Conservation (phyloP, 2,888 invertebrate genomes). For the Papilio gigon region DNA sequence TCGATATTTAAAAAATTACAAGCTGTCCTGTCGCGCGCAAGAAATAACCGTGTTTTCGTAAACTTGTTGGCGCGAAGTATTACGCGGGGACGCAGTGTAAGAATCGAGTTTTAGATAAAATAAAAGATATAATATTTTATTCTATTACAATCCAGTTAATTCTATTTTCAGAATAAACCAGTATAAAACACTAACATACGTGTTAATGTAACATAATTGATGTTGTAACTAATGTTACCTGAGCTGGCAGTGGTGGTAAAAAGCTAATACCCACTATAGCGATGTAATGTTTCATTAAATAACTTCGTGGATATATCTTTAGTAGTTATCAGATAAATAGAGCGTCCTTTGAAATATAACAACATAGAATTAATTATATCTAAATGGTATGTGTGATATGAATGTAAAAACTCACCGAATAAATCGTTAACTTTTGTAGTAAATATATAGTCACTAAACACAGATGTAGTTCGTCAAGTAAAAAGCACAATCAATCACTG, state of each 20-base stretch:
- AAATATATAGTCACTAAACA: conserved; percentile 40
- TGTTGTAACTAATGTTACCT: background rate
- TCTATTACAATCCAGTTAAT: conserved; percentile 22
- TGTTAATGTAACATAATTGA: background rate
- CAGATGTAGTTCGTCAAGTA: conserved; percentile 52
- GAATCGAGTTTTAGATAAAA: conserved; percentile 38
- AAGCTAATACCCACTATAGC: background rate
- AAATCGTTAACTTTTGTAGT: conserved; percentile 7
- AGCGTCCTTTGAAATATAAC: background rate
- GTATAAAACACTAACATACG: background rate
- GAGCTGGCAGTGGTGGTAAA: background rate
- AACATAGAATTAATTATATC: background rate
- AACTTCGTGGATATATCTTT: background rate
- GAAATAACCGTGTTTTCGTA: conserved; percentile 42
- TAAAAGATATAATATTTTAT: conserved; percentile 18
- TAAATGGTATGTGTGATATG: background rate
- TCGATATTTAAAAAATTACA: conserved; percentile 30
- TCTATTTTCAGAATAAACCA: conserved; percentile 13
- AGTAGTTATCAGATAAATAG: background rate
- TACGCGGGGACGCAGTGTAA: conserved; percentile 31
- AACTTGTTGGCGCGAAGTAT: conserved; percentile 40
- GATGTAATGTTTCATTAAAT: background rate
- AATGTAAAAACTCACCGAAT: conserved; percentile 19
- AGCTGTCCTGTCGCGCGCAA: conserved; percentile 28
- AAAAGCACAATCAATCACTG: conserved; percentile 62